phyloP scores from a whole-genome alignment of 2,888 invertebrate species.

The Callyntrura guangdongensis region DNA sequence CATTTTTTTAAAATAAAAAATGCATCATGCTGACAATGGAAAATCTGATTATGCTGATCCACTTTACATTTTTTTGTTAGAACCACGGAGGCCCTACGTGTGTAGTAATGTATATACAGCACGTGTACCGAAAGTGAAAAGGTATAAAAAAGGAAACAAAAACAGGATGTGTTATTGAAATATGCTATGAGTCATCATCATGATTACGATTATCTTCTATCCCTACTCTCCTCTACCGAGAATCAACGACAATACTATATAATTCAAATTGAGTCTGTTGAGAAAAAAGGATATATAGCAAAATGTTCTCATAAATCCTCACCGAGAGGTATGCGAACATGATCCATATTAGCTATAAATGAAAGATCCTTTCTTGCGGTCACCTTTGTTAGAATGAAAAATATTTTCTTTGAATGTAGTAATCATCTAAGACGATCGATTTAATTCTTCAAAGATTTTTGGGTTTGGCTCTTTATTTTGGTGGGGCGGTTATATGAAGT shows the following conservation, averaged over 20 bases:
- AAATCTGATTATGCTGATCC: too few species aligned
- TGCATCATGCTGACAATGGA: too few species aligned
- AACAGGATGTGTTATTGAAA: too few species aligned
- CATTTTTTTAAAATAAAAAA: too few species aligned
- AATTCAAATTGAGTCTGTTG: not conserved
- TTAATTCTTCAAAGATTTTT: slow-evolving; percentile 59
- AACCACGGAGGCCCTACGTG: too few species aligned
- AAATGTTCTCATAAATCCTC: slow-evolving; percentile 2
- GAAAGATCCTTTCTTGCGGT: slow-evolving; percentile 41
- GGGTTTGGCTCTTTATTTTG: slow-evolving; percentile 68
- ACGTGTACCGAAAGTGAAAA: too few species aligned
- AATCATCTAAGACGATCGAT: slow-evolving; percentile 60
- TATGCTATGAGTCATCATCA: too few species aligned
- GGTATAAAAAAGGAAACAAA: too few species aligned
- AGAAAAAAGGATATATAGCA: not conserved
- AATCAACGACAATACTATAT: not conserved
- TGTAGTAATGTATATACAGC: too few species aligned
- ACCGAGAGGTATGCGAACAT: not conserved
- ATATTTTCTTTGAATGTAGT: slow-evolving; percentile 48
- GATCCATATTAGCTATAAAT: not conserved
- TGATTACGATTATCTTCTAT: too few species aligned
- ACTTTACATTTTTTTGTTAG: too few species aligned
- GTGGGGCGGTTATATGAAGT: slow-evolving; percentile 18
- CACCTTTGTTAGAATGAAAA: slow-evolving; percentile 54
- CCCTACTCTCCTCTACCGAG: not conserved